Base-by-base conservation (phyloP, 2,113 vertebrate genomes). In the Zosterops lateralis region DNA sequence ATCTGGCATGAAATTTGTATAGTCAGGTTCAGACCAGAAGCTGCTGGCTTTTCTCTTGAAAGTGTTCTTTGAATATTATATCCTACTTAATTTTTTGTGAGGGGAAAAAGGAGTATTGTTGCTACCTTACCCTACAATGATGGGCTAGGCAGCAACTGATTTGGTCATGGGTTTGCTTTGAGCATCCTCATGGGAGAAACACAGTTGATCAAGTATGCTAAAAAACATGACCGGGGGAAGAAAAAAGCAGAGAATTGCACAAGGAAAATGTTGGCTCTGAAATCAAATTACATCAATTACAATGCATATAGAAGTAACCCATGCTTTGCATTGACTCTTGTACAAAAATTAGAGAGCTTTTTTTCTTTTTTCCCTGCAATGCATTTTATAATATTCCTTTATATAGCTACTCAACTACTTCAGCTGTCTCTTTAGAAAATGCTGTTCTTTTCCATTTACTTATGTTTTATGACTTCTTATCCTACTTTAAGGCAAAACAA, bases 111-210 rank as follows among this genome's bases (percentile, higher is more conserved):
- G 14, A 12, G 2, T 29, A 29, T 14, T 65, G 18, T 57, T 90
- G 13, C 32, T 64, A 24, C 38, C 6, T 74, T 53, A 6, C 19
- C 13, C 84, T 75, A 40, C 4, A 4, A 3, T 0, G 0, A 3
- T 48, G 40, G 14, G 5, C 32, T 60, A 31, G 17, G 50, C 31
- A 81, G 44, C 20, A 62, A 1, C 12, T 0, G 2, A 7, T 1
- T 10, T 60, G 36, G 31, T 65, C 22, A 4, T 45, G 38, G 8
- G 6, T 77, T 80, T 86, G 12, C 19, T 56, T n/a, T 74, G 42
- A 62, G 19, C 31, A 66, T 62, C 38, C 25, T 66, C 6, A 4
- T 50, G 48, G 36, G 12, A 81, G 25, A 91, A 51, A 50, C 38
- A 12, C 6, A 12, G 15, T 67, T 58, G 28, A 34, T 58, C 44